A percentile compares a stretch with the other conserved stretches of the same genome.
Evolutionary conservation across 2,797 vertebrate genomes (phyloP).

Genomic region (Premnoplex brunnescens): DNA sequence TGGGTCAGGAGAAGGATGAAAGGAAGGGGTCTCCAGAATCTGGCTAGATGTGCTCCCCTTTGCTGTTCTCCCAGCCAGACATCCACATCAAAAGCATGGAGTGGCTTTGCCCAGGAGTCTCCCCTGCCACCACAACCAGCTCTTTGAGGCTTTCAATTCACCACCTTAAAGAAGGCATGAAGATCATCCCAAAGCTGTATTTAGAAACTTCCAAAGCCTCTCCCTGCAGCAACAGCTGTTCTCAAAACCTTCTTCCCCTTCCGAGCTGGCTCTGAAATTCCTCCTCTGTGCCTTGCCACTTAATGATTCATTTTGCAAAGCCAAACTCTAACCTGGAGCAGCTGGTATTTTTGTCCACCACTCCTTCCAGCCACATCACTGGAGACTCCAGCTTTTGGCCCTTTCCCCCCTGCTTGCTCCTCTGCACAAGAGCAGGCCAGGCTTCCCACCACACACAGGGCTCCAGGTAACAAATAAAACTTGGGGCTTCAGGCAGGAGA

Average conservation of each 20-base stretch:
- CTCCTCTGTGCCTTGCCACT: not conserved
- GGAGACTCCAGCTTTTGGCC: not conserved
- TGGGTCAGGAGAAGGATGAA: not conserved
- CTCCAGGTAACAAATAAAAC: not conserved
- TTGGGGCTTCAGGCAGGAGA: not conserved
- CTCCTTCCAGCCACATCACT: not conserved
- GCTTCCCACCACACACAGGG: not conserved
- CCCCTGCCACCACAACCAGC: not conserved
- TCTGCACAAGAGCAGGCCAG: not conserved
- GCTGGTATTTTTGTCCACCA: not conserved
- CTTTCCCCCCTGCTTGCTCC: not conserved
- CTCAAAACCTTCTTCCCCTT: not conserved
- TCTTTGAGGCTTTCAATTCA: not conserved
- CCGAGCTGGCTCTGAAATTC: not conserved
- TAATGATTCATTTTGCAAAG: not conserved
- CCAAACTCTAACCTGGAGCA: fast-evolving
- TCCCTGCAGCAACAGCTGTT: not conserved
- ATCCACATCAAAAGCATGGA: fast-evolving
- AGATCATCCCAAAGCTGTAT: not conserved
- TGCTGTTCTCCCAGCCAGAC: not conserved
- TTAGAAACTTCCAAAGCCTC: not conserved
- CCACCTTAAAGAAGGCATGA: not conserved
- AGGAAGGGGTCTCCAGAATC: not conserved
- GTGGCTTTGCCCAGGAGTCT: not conserved
- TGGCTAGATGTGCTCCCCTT: not conserved